Base-by-base conservation (phyloP, 2,888 invertebrate species). In the Agapetus fuscipes region DNA sequence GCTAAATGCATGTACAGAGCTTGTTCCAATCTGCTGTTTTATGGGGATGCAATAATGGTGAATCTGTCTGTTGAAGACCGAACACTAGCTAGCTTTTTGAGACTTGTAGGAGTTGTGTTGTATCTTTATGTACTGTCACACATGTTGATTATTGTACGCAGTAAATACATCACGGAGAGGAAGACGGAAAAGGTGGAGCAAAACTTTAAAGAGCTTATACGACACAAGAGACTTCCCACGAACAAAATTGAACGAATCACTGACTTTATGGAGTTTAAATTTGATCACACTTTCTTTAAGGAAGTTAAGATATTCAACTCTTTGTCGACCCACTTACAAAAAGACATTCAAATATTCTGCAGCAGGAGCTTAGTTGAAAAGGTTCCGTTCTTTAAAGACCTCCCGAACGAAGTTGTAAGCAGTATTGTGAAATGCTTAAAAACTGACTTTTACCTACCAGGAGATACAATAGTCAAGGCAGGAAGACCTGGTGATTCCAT, bases 311-410 rank as follows among this genome's bases (percentile, higher is more conserved):
- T 28, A 4, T 7, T 12, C 4, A 13, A n/a, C 4, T 12, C 7
- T 4, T 14, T 30, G 3, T 30, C 30, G 5, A 6, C 30, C 13
- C 30, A 11, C 6, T 14, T 30, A 15, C 3, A 35, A 4, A 11
- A 58, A 57, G 55, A 58, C 39, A 40, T 61, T 4, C 48, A 54
- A 32, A 43, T 57, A 3, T 52, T 58, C 28, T 54, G 51, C 37
- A 56, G 54, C 28, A 41, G 35, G 24, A 50, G 45, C 17, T 37
- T 61, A 17, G 17, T 61, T 12, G 43, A 50, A 0, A 54, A 48
- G 17, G 56, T 61, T 1, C 48, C 54, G 26, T 36, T 60, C 6
- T 56, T 61, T 27, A 49, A 52, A 27, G 43, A 51, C 33, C 17
- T 61, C 34, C 58, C 61, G 1, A 34, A 48, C 14, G 10, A 46